Base-by-base conservation (phyloP, 2,113 vertebrate species). In the Dipodomys stephensi region DNA sequence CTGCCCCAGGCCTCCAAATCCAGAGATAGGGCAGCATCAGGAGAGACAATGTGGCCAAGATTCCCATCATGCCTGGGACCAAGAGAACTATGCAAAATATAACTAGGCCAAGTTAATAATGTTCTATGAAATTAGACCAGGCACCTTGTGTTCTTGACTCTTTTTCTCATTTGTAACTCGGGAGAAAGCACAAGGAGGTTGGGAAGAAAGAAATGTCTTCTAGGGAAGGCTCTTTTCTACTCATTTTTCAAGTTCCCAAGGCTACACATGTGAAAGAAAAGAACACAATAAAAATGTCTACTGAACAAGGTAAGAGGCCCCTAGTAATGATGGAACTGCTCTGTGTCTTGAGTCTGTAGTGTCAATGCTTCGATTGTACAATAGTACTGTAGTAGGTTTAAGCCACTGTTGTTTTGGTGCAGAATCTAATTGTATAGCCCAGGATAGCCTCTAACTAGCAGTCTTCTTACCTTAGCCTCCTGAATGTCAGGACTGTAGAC, bases 111-210 rank as follows among this genome's bases (percentile, higher is more conserved):
- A 72, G 57, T 57, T 22, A 30, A 0, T n/a, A 39, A 28, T 22
- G 1, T 6, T 49, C 49, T 49, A 7, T 5, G 49, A 35, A 71
- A 39, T 67, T 27, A 57, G 53, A 19, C 60, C 32, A 60, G 19
- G 27, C 4, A 11, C 30, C 32, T 65, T 72, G 7, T 3, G 3
- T 46, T 53, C 62, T 35, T 0, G 0, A 25, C 15, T 53, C 46
- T 35, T 71, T 69, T 65, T 65, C 83, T 71, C 80, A 39, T 73
- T 49, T 57, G 13, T n/a, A 71, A 64, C 12, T 0, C 23, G 46
- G 39, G 19, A 79, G 60, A 74, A 83, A 39, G 30, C 10, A 85
- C 13, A 79, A 2, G 81, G 35, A 0, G 23, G 6, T 10, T 35
- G 57, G 53, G 28, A 7, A 57, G 94, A 71, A 93, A 2, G 22